phyloP scores from a whole-genome alignment of 1,140 invertebrate genomes.

The Zaprionus davidi region DNA sequence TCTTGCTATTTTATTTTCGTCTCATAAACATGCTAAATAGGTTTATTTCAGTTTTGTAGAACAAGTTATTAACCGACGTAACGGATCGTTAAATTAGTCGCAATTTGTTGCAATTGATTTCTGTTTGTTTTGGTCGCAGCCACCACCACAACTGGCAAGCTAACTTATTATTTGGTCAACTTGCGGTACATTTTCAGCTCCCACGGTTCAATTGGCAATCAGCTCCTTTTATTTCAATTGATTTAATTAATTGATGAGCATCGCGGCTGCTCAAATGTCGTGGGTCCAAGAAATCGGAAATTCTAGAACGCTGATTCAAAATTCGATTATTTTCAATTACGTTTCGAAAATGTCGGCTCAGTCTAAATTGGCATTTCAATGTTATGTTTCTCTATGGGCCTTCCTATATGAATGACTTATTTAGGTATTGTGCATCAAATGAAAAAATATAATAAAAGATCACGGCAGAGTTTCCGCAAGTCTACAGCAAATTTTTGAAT shows the following conservation, averaged over 20 bases:
- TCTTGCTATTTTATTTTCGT: conserved; percentile 31
- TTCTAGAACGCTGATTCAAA: conserved; percentile 63
- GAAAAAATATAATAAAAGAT: not conserved
- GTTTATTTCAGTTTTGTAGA: conserved; percentile 30
- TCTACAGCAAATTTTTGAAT: not conserved
- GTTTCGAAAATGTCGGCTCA: conserved; percentile 18
- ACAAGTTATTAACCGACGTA: conserved; percentile 64
- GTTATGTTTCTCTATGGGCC: not conserved
- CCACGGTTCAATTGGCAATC: conserved; percentile 58
- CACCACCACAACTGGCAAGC: conserved; percentile 28
- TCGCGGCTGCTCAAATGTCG: conserved; percentile 38
- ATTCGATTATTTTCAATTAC: conserved; percentile 11
- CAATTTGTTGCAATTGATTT: conserved; percentile 45
- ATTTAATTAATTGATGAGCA: conserved; percentile 64
- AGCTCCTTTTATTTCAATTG: conserved; percentile 64
- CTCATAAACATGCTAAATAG: conserved; percentile 36
- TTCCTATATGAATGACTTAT: not conserved
- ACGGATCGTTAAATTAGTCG: conserved; percentile 24
- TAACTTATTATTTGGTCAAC: conserved; percentile 59
- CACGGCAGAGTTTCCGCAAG: not conserved
- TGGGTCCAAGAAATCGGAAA: conserved; percentile 57
- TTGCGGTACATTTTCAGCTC: conserved; percentile 54
- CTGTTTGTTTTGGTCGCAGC: conserved; percentile 48
- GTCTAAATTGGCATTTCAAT: conserved; percentile 1
- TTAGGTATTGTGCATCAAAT: not conserved